A percentile compares a stretch with the other conserved stretches of the same genome.
phyloP scores from a whole-genome alignment of 2,113 vertebrate genomes.

The Pelmatolapia mariae region DNA sequence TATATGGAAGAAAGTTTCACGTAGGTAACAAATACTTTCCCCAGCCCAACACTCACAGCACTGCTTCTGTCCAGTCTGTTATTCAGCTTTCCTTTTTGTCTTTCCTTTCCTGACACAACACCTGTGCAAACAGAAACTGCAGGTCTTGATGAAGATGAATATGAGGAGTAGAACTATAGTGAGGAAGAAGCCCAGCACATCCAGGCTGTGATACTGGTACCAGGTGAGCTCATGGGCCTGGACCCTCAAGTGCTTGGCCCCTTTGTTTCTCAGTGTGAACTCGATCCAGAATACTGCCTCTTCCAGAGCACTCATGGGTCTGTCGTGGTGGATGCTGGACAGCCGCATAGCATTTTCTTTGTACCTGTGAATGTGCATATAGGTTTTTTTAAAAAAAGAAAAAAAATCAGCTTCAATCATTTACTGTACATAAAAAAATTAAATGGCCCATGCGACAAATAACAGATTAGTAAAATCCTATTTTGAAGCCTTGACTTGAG shows the following conservation, averaged over 20 bases:
- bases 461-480: not conserved
- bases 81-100: constrained; percentile 44
- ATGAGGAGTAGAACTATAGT: constrained; percentile 22
- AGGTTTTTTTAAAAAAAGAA: not conserved
- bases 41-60: accelerated
- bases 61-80: accelerated
- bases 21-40: not conserved
- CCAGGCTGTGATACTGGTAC: no score
- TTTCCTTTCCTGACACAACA: constrained; percentile 26
- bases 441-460: not conserved
- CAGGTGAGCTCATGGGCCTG: no score
- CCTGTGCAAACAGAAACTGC: constrained; percentile 59
- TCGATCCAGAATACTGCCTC: no score
- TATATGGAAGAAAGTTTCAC: not conserved
- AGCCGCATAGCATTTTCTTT: no score
- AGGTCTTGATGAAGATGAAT: constrained; percentile 68
- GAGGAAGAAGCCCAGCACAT: constrained; percentile 79
- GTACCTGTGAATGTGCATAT: constrained; percentile 33
- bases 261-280: no score
- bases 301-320: no score
- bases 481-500: not conserved
- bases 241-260: no score
- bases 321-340: no score
- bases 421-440: not conserved
- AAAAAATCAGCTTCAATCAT: not conserved